A percentile compares a stretch with the other conserved stretches of the same genome.
These are phyloP conservation scores for Portunus trituberculatus DNA, from an alignment of 1,140 invertebrate species.

Conservation along the genomic window DNA sequence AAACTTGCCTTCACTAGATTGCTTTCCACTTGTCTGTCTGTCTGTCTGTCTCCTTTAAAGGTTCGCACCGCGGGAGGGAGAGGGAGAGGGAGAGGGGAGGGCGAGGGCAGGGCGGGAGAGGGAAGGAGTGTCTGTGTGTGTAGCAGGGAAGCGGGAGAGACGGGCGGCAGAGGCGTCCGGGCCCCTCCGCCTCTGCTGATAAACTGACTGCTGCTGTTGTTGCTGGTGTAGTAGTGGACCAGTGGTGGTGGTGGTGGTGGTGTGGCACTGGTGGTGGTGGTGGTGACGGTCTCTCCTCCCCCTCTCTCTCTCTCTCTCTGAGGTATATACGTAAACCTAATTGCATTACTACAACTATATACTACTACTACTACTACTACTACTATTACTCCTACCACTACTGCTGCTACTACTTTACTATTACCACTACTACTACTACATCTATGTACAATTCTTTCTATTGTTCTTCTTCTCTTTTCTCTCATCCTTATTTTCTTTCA, in stretches of 20 bases:
- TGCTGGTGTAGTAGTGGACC: background rate
- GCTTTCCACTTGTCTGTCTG: background rate
- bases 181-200: background rate
- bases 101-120: background rate
- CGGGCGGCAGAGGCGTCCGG: background rate
- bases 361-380: background rate
- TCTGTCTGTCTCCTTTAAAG: conserved; percentile 1
- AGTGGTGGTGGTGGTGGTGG: background rate
- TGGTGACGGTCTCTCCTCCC: background rate
- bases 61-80: background rate
- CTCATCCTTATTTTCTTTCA: background rate
- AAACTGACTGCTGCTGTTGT: conserved; percentile 26
- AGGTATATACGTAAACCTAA: too few species aligned
- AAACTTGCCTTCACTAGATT: background rate
- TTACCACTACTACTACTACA: background rate
- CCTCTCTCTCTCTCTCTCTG: conserved; percentile 32
- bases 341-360: background rate
- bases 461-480: background rate
- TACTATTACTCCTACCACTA: too few species aligned
- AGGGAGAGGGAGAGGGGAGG: background rate
- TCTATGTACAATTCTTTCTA: background rate
- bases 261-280: background rate
- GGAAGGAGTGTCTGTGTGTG: background rate
- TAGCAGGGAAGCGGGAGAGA: background rate
- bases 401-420: background rate